Percentiles rank a stretch among this genome's conserved stretches.
These are phyloP conservation scores for Epizoanthus scotinus DNA, from an alignment of 92 coral and sea anemone species.

Conservation along the genomic window DNA sequence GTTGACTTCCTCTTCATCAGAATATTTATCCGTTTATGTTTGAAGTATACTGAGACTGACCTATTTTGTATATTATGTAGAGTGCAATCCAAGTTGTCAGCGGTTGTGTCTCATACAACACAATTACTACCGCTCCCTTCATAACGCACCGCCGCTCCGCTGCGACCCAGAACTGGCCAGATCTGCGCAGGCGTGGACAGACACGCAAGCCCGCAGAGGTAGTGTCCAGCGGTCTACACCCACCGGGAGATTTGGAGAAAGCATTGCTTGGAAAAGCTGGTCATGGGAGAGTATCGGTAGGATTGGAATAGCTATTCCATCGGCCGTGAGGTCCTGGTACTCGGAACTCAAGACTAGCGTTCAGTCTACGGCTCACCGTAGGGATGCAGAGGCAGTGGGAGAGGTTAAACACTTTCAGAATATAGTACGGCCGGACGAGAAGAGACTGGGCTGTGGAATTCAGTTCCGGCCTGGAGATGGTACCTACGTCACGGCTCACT, in stretches of 20 bases:
- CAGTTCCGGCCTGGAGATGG: slow-evolving; percentile 54
- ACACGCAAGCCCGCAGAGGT: slow-evolving; percentile 57
- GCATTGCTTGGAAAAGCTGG: slow-evolving; percentile 77
- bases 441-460: slow-evolving; percentile 61
- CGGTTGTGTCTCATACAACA: slow-evolving; percentile 72
- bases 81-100: slow-evolving; percentile 78
- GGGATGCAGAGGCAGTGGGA: no score
- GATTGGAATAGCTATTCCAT: slow-evolving; percentile 55
- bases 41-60: background rate
- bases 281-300: slow-evolving; percentile 59
- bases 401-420: slow-evolving; percentile 40
- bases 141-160: slow-evolving; percentile 67
- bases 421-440: slow-evolving; percentile 45
- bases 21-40: background rate
- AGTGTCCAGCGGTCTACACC: slow-evolving; percentile 37
- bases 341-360: slow-evolving; percentile 41
- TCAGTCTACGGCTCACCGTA: background rate
- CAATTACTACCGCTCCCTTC: slow-evolving; percentile 76
- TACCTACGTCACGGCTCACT: slow-evolving; percentile 61
- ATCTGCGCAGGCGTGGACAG: slow-evolving; percentile 79
- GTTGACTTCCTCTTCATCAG: background rate
- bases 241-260: slow-evolving; percentile 44
- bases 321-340: slow-evolving; percentile 72
- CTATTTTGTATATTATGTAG: slow-evolving; percentile 19
- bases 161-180: slow-evolving; percentile 86